Conservation (phyloP, 2,888 invertebrate genomes). For the Gortyna flavago region DNA sequence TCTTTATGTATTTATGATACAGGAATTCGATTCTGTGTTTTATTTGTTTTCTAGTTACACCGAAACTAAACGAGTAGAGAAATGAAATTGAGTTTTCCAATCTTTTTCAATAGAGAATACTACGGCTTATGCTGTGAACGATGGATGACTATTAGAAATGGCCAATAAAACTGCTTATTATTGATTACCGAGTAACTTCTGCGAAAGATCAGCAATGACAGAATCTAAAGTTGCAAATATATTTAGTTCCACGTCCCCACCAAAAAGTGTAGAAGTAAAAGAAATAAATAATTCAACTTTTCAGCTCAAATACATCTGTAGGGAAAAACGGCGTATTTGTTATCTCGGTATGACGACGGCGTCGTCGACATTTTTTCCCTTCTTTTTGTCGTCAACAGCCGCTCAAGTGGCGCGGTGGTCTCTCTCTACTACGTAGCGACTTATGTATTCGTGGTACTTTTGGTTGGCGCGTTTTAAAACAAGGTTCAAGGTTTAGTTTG, state of each 20-base stretch:
- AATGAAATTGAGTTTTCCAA: not conserved
- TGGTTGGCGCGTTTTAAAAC: conserved; percentile 33
- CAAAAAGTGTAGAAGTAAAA: not conserved
- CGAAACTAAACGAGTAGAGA: not conserved
- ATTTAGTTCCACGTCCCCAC: not conserved
- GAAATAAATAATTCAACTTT: conserved; percentile 37
- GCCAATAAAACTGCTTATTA: not conserved
- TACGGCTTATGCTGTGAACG: not conserved
- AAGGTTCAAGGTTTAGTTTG: conserved; percentile 36
- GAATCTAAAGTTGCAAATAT: not conserved
- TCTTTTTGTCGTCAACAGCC: conserved; percentile 66
- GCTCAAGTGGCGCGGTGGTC: conserved; percentile 65
- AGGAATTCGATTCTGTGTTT: conserved; percentile 26
- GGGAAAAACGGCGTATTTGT: conserved; percentile 66
- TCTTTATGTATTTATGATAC: conserved; percentile 40
- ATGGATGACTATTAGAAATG: not conserved
- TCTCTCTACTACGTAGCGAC: conserved; percentile 56
- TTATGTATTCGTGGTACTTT: conserved; percentile 66
- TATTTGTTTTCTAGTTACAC: conserved; percentile 22
- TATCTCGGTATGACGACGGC: conserved; percentile 63
- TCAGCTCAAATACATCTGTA: conserved; percentile 60
- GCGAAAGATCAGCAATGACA: not conserved
- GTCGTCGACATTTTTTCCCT: conserved; percentile 65
- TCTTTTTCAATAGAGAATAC: not conserved
- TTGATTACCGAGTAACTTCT: not conserved